Evolutionary conservation across 2,888 invertebrate genomes (phyloP), one percentile per base, ranked within the genome.

Genomic region (Kuschelorhynchus macadamiae): DNA sequence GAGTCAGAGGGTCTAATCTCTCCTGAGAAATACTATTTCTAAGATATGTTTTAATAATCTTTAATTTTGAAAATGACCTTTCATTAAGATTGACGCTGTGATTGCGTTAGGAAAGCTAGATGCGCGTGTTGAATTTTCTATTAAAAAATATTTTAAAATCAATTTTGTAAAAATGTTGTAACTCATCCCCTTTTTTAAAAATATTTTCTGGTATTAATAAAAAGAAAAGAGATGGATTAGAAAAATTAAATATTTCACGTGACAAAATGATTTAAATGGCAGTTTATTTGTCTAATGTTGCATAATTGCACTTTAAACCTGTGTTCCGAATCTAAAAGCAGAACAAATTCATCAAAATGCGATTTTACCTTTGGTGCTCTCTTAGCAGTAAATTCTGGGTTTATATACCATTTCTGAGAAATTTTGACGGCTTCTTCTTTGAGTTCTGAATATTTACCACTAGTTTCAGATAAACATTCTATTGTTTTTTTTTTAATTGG

Each of bases 361-460:
- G 36, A 36, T 36, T 36, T 36, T 11, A 36, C 36, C 12, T 36
- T 36, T 36, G 36, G 36, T 36, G 3, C 36, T 36, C 36, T 36
- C 12, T 36, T 36, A 12, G 3, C 3, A 7, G 36, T 3, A 36
- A 36, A n/a, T 36, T 11, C n/a, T 36, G 36, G 36, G 11, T 3
- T 36, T 36, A 36, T 12, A 36, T 11, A 4, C 36, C 36, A 36
- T 36, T 36, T 36, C 36, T 36, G 36, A 3, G 36, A 36, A 36
- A 36, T 36, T 36, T 36, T 36, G 36, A 36, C 36, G 3, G 36
- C 36, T 36, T 36, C n/a, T 7, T 36, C 36, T 36, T 36, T 36
- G 3, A 36, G 3, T 36, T 36, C 36, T 36, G 36, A 36, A 36
- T 36, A 36, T 12, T 36, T 36, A 36, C 11, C 11, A 3, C 36